Base-by-base conservation (phyloP, 2,797 vertebrate species). In the Enteromius fasciolatus region DNA sequence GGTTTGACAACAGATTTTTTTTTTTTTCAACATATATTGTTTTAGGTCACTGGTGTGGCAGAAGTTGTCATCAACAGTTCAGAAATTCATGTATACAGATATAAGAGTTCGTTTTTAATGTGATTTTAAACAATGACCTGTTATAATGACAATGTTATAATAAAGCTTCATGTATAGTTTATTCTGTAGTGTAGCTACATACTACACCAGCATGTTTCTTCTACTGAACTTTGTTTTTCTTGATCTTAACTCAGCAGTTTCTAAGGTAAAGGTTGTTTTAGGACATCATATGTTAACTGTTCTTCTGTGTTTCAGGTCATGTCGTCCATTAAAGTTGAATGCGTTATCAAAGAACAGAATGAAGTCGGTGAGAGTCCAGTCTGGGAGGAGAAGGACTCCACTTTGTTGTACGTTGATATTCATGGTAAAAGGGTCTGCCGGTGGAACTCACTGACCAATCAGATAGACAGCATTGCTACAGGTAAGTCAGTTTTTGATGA, bases 281-380 rank as follows among this genome's bases (percentile, higher is more conserved):
- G 57, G 15, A 44, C 28, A 39, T 46, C 28, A 17, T 64, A 25
- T n/a, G 57, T 68, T 1, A 57, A 76, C 64, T 46, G 12, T 31
- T 33, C 2, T 46, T 76, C 3, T 70, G 18, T 77, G 74, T 66
- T 76, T 0, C 76, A 77, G 87, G 89, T 78, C 67, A 98, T 97
- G 97, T 94, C 95, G 0, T 94, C 95, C 2, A 12, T 97, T 41
- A 95, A 94, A 88, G 90, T 97, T 1, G 95, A 97, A 81, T 95
- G 94, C 44, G 87, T 96, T 5, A 89, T 94, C 83, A 89, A 79
- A 5, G 90, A 91, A 66, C 85, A 87, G 2, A 93, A 86, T 87
- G n/a, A 88, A 76, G 63, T 97, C n/a, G 97, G 95, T 12, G 97
- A 99, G 88, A 95, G 96, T n/a, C 97, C 97, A 0, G 88, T 98